Evolutionary conservation across 2,113 vertebrate species (phyloP), one percentile per base, ranked within the genome.

Genomic region (Apteryx owenii): DNA sequence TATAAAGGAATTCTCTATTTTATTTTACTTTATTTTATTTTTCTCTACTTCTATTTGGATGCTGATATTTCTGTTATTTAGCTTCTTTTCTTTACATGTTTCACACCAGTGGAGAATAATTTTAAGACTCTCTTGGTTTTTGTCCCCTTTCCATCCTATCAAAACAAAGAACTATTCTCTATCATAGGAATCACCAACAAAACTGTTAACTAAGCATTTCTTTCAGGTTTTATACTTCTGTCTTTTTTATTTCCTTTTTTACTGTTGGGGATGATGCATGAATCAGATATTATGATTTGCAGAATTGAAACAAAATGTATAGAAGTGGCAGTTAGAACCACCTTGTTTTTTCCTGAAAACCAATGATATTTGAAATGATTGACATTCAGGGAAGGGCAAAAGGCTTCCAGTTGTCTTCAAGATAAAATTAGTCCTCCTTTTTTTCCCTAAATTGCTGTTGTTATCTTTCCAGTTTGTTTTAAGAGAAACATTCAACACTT

Each of bases 11-110:
- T 0, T 76, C 71, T 2, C 6, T 69, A 46, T 71, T 85, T 86
- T 58, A 13, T 88, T 90, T 94, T 93, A 29, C 15, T 46, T 75
- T 68, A 44, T 65, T 84, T 87, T 54, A 18, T 85, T 90, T 95
- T 93, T 9, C 5, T 68, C 21, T 48, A 3, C 1, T 79, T 44
- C 50, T 50, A 75, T 5, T n/a, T 69, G 23, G 75, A 71, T n/a
- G 9, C 0, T 4, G 71, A 1, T 76, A n/a, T 82, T 78, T 84
- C 42, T 54, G 42, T 2, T 40, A 42, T 54, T 92, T 89, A 58
- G 56, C 9, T 17, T 1, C 36, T 64, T 61, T 86, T 54, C 8
- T 87, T 87, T 80, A 40, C 0, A 0, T 51, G 16, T 72, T 66
- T 87, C 77, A 38, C 7, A 80, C 1, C 26, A 58, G 2, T 19